A percentile compares a stretch with the other conserved stretches of the same genome.
Evolutionary conservation across 2,797 vertebrate genomes (phyloP).

Genomic region (Crax fasciolata): DNA sequence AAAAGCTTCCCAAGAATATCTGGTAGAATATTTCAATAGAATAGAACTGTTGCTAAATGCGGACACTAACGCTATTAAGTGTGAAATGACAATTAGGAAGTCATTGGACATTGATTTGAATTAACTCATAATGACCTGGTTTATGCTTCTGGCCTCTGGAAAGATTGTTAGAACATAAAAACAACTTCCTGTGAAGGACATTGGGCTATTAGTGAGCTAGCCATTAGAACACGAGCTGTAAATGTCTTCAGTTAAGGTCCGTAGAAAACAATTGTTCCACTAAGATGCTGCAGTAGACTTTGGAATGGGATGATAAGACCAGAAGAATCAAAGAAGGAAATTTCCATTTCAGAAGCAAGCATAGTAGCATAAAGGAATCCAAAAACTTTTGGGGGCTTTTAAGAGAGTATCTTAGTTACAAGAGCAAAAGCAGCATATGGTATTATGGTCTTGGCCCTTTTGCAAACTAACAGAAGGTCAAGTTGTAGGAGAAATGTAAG

Average conservation of each 20-base stretch:
- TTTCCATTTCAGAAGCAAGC: not conserved
- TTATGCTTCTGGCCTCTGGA: constrained; percentile 42
- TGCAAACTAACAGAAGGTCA: not conserved
- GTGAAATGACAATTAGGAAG: constrained; percentile 52
- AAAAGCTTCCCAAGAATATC: not conserved
- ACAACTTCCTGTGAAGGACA: constrained; percentile 46
- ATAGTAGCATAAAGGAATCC: not conserved
- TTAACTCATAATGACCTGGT: constrained; percentile 49
- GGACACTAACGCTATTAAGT: not conserved
- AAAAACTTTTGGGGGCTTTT: not conserved
- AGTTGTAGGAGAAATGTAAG: not conserved
- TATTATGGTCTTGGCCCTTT: not conserved
- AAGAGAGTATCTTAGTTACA: not conserved
- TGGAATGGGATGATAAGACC: not conserved
- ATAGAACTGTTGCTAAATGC: constrained; percentile 9
- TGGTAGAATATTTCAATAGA: not conserved
- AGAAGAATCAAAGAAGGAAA: not conserved
- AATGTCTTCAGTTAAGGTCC: not conserved
- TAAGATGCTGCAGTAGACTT: not conserved
- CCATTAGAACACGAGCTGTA: not conserved
- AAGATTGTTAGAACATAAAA: constrained; percentile 41
- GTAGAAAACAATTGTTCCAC: not conserved
- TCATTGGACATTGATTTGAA: constrained; percentile 19
- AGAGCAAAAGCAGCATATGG: not conserved
- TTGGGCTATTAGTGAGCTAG: constrained; percentile 15